These are phyloP conservation scores for Tapera naevia DNA, from an alignment of 2,797 vertebrate genomes.

Conservation along the genomic window DNA sequence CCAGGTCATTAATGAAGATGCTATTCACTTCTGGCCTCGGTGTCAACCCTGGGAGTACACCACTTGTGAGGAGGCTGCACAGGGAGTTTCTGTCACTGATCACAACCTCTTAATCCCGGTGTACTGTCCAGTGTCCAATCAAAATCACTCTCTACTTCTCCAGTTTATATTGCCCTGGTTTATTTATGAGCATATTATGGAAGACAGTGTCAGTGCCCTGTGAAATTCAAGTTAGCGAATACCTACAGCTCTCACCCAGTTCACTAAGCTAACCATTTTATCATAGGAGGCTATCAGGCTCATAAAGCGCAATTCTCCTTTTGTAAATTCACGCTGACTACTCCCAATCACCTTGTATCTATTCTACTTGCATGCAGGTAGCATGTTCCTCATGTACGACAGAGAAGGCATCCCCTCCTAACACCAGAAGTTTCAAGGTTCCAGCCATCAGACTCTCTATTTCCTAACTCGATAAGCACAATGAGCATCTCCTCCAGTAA, in stretches of 20 bases:
- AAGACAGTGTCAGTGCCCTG: neutral
- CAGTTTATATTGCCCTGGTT: neutral
- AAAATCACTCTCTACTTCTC: rapidly evolving
- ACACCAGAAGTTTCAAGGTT: neutral
- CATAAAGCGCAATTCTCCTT: neutral
- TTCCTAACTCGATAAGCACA: neutral
- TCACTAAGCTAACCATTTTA: neutral
- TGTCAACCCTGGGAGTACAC: neutral
- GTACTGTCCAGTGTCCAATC: neutral
- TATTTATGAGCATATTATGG: neutral
- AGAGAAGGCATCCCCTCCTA: neutral
- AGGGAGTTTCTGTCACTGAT: neutral
- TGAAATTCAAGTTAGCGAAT: neutral
- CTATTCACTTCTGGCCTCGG: neutral
- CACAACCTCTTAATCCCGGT: neutral
- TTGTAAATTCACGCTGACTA: neutral
- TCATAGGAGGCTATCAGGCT: neutral
- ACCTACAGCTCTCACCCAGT: neutral
- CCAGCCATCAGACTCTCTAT: neutral
- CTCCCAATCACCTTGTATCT: neutral
- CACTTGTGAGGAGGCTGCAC: too few species aligned
- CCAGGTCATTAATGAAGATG: neutral
- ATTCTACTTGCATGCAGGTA: neutral
- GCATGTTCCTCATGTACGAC: neutral
- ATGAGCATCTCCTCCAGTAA: neutral